phyloP scores from a whole-genome alignment of 2,888 invertebrate species.

The Xylocampa areola region DNA sequence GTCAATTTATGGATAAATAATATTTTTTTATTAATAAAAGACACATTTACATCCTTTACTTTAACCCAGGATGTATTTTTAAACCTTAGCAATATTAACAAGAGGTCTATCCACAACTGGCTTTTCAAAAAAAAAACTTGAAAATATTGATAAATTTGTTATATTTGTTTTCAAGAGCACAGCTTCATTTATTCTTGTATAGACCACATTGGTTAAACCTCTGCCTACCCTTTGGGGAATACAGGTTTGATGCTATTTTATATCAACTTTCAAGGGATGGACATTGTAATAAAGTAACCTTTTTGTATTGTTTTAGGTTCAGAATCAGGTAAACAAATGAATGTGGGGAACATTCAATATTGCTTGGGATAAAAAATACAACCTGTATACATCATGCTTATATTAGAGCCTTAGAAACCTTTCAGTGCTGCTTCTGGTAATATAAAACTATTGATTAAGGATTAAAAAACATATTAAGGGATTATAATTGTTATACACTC shows the following conservation, averaged over 20 bases:
- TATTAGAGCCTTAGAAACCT: conserved; percentile 40
- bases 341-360: conserved; percentile 37
- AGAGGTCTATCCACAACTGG: conserved; percentile 1
- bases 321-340: conserved; percentile 44
- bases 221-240: no score
- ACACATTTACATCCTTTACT: conserved; percentile 1
- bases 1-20: conserved; percentile 58
- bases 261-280: conserved; percentile 28
- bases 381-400: conserved; percentile 37
- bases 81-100: conserved; percentile 43
- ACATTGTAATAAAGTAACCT: conserved; percentile 42
- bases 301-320: conserved; percentile 56
- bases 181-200: neutral
- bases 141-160: neutral
- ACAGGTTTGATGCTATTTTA: no score
- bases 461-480: no score
- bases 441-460: no score
- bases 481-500: no score
- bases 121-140: neutral
- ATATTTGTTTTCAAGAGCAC: neutral
- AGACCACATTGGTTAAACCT: neutral
- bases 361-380: conserved; percentile 50
- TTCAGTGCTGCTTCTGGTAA: no score
- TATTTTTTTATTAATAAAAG: neutral
- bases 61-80: conserved; percentile 44